Evolutionary conservation across 2,797 vertebrate genomes (phyloP).

Genomic region (Pachyuromys duprasi): DNA sequence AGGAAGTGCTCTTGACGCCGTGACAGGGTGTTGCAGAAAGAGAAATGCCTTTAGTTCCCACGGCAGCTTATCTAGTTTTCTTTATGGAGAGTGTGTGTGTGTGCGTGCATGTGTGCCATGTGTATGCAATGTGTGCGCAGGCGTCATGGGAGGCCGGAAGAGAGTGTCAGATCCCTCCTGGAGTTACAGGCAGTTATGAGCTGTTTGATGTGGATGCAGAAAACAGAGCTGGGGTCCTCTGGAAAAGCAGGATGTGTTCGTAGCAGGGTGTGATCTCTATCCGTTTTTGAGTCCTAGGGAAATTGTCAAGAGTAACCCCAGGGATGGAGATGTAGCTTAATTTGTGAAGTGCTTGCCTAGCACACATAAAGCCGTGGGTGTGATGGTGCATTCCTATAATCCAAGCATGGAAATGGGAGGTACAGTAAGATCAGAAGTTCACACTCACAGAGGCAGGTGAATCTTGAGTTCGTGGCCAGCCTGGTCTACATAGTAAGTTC

Average conservation of each 20-base stretch:
- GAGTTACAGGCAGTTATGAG: not conserved
- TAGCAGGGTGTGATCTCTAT: not conserved
- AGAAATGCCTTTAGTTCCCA: not conserved
- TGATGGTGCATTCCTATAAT: not conserved
- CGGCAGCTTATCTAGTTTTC: not conserved
- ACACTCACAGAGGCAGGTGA: not conserved
- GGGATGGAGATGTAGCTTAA: not conserved
- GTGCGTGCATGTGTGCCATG: not conserved
- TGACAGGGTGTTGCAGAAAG: not conserved
- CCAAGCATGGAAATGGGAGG: not conserved
- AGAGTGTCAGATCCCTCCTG: not conserved
- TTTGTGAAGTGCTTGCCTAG: not conserved
- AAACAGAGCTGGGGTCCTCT: not conserved
- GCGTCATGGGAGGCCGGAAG: not conserved
- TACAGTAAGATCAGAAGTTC: not conserved
- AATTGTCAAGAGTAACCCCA: not conserved
- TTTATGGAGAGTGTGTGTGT: not conserved
- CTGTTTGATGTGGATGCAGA: not conserved
- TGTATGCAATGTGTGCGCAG: too few relatives aligned
- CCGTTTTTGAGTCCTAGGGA: not conserved
- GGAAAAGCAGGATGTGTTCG: not conserved
- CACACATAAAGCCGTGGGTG: not conserved
- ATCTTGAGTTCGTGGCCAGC: not conserved
- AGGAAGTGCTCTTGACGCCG: rapidly evolving
- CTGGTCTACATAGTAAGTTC: not conserved